Evolutionary conservation across 2,888 invertebrate species (phyloP), one percentile per base, ranked within the genome.

Genomic region (Lasius fuliginosus): DNA sequence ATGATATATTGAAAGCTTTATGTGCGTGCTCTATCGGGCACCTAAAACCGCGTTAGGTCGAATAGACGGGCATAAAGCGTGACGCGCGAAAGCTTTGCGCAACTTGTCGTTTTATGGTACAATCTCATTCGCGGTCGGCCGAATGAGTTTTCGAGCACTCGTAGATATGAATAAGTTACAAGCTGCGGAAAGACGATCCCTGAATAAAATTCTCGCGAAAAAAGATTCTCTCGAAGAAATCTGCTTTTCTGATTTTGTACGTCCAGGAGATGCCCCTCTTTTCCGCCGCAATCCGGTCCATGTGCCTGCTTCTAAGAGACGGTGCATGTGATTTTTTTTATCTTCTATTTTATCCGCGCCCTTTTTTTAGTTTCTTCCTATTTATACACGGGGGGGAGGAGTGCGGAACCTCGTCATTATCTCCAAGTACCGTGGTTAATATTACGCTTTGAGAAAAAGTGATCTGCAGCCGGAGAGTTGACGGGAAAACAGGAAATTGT

Each of bases 271-370:
- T 12, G 73, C 53, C 73, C 82, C 62, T 69, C 42, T 65, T 56
- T 15, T 58, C n/a, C 71, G 67, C 27, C 58, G 46, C 49, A 84
- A 58, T 87, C 83, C 42, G 79, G 62, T 87, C 79, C 42, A 46
- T 9, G 3, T 23, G 81, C 27, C 60, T 71, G 76, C 84, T 85
- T 85, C 64, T 64, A 84, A 49, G 18, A 49, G 87, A 58, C 23
- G 27, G 30, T 58, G 76, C 60, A 82, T 76, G 56, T 60, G 83
- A 85, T 84, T 85, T 86, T 46, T 46, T 86, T 90, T 89, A 89
- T 90, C 86, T 83, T 81, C 27, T 42, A 11, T 30, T n/a, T 18
- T 46, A 49, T 42, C 42, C 33, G 27, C 42, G 15, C 71, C 62
- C 74, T 42, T 62, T 67, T 73, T 68, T 85, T 56, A 65, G 56